Conservation (phyloP, 2,113 vertebrate genomes). For the Apodemus speciosus region DNA sequence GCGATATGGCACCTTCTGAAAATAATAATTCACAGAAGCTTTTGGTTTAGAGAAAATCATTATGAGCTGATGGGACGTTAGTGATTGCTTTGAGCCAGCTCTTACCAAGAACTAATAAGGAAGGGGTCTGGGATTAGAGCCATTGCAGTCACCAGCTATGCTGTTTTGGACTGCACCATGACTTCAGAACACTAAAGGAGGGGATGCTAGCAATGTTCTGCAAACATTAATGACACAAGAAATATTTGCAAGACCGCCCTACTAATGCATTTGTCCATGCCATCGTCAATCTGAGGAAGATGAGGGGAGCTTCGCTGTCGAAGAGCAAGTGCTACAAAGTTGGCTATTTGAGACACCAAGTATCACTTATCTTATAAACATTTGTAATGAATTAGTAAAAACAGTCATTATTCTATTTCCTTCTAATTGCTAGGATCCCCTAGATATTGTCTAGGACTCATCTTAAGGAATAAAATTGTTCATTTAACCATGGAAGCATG, state of each 20-base stretch:
- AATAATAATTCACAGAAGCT: slow-evolving; percentile 55
- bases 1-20: neutral
- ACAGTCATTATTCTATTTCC: neutral
- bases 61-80: neutral
- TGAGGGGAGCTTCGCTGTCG: neutral
- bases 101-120: neutral
- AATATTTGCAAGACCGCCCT: neutral
- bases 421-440: neutral
- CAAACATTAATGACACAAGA: neutral
- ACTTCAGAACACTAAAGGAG: slow-evolving; percentile 3
- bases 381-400: slow-evolving; percentile 6
- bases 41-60: slow-evolving; percentile 62
- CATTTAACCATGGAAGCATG: neutral
- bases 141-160: neutral
- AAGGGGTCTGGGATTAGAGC: neutral
- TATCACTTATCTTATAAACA: neutral
- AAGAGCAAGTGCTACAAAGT: neutral
- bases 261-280: neutral
- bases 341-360: neutral
- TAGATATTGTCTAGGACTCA: neutral
- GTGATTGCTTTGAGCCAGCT: slow-evolving; percentile 7
- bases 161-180: neutral
- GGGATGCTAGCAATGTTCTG: neutral
- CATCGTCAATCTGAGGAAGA: neutral
- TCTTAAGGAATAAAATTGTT: slow-evolving; percentile 31